These are phyloP conservation scores for Cotesia congregata DNA, from an alignment of 2,888 invertebrate species.

Conservation along the genomic window DNA sequence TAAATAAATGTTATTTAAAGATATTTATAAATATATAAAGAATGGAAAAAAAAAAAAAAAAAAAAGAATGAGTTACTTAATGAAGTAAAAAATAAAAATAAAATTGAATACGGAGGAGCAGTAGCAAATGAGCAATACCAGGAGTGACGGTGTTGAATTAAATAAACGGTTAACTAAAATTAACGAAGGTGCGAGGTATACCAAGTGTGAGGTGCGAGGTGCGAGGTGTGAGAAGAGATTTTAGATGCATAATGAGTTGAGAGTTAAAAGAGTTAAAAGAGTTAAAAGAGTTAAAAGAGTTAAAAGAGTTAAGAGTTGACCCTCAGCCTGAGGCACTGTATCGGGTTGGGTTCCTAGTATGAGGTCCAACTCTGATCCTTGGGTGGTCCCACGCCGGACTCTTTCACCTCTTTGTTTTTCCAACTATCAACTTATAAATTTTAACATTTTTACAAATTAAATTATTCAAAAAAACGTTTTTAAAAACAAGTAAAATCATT, in stretches of 20 bases:
- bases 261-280: constrained; percentile 55
- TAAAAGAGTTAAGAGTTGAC: constrained; percentile 64
- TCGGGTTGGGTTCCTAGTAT: constrained; percentile 47
- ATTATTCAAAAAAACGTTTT: too few relatives aligned
- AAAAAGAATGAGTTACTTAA: not conserved
- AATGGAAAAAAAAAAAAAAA: too few relatives aligned
- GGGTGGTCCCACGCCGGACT: constrained; percentile 65
- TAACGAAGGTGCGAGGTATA: constrained; percentile 65
- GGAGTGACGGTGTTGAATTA: constrained; percentile 67
- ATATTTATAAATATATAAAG: not conserved
- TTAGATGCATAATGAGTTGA: constrained; percentile 69
- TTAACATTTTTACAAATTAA: too few relatives aligned
- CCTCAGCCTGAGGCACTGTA: constrained; percentile 46
- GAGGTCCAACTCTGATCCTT: constrained; percentile 62
- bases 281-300: constrained; percentile 49
- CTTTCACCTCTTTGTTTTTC: too few relatives aligned
- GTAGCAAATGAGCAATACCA: constrained; percentile 39
- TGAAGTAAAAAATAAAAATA: not conserved
- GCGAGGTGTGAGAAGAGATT: constrained; percentile 68
- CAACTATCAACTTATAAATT: too few relatives aligned
- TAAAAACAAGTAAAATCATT: too few relatives aligned
- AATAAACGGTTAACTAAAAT: constrained; percentile 69
- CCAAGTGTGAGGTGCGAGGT: constrained; percentile 63
- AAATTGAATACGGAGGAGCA: constrained; percentile 45
- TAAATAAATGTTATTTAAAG: too few relatives aligned